Evolutionary conservation across 1,140 invertebrate species (phyloP), one percentile per base, ranked within the genome.

Genomic region (Pachypsylla venusta): DNA sequence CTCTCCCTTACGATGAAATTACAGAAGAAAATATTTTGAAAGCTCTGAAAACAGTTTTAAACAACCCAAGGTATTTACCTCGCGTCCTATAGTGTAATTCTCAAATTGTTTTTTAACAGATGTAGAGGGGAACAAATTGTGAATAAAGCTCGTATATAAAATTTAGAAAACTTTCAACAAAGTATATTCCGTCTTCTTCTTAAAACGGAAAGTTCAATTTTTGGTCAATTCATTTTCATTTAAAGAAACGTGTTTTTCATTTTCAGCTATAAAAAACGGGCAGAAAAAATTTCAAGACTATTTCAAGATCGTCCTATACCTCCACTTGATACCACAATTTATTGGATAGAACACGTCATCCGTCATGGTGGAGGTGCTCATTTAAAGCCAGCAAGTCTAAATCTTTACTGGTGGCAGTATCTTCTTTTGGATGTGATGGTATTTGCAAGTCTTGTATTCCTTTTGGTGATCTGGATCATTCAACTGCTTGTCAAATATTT

Each of bases 341-440:
- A 70, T 61, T 82, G 79, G 78, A 70, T 77, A 4, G 79, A 81
- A 63, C 80, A 79, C 60, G 68, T 80, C 0, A 67, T 76, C 2
- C 69, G 74, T 53, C 73, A 81, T 64, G 73, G 75, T 0, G 75
- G 72, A 0, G 72, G 66, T 25, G 7, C 27, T 1, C 61, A 65
- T 48, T 42, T 66, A 1, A 12, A 27, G 2, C 22, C 54, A 0
- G 14, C 20, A 1, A 25, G 55, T 4, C 12, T 27, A 1, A 19
- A 58, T 3, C 42, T 67, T 1, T 35, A n/a, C 35, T 61, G 55
- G 26, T 65, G 60, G 24, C 61, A 67, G 56, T 62, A 63, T 39
- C 53, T 54, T 13, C 24, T 63, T 25, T 19, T 65, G 1, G 66
- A 67, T 24, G 54, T 67, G 4, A 19, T 48, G 4, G 4, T 48